Evolutionary conservation across 2,113 vertebrate genomes (phyloP).

Genomic region (Glaucidium brasilianum): DNA sequence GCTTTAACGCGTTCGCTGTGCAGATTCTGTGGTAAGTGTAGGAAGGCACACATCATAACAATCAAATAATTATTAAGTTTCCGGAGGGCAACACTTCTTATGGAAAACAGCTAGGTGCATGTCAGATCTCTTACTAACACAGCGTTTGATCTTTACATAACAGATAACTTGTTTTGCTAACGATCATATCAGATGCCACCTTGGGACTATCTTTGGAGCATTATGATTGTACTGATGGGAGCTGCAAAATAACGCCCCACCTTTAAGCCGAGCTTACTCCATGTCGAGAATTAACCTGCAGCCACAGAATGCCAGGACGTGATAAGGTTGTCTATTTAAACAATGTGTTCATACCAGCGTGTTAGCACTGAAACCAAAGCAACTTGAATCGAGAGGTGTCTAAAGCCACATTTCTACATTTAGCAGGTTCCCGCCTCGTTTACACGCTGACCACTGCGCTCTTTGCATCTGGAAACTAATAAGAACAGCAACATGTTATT

Average conservation of each 20-base stretch:
- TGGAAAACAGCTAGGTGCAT: constrained; percentile 29
- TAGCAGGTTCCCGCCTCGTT: constrained; percentile 18
- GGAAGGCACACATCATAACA: neutral
- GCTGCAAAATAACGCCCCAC: neutral
- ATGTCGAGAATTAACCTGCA: neutral
- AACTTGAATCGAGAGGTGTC: constrained; percentile 22
- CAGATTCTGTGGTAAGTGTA: neutral
- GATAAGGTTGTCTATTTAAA: constrained; percentile 14
- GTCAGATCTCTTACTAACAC: constrained; percentile 17
- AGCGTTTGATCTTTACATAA: constrained; percentile 47
- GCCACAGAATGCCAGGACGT: neutral
- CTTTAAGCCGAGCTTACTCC: neutral
- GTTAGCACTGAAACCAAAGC: constrained; percentile 49
- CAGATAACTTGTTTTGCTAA: constrained; percentile 41
- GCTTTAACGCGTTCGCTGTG: neutral
- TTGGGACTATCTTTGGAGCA: constrained; percentile 1
- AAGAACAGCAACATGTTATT: neutral
- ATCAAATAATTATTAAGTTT: constrained; percentile 22
- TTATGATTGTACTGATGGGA: neutral
- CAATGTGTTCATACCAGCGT: neutral
- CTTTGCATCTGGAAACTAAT: neutral
- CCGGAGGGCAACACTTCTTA: constrained; percentile 51
- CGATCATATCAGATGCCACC: constrained; percentile 21
- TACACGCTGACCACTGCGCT: neutral
- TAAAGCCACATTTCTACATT: constrained; percentile 35